Conservation (phyloP, 2,888 invertebrate species). For the Cactoblastis cactorum region DNA sequence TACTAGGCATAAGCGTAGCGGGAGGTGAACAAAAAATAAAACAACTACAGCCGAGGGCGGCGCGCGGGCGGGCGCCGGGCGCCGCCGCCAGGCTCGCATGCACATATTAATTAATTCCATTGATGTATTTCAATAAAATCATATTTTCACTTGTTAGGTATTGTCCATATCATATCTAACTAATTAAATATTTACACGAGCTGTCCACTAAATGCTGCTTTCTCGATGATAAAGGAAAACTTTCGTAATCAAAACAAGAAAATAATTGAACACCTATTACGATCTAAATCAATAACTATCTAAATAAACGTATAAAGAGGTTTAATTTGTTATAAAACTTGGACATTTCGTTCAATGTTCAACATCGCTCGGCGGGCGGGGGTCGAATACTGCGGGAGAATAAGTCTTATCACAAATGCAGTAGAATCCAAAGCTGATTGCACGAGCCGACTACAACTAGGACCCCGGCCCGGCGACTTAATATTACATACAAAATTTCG, state of each 20-base stretch:
- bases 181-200: slow-evolving; percentile 72
- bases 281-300: slow-evolving; percentile 75
- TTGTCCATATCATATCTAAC: slow-evolving; percentile 76
- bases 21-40: slow-evolving; percentile 49
- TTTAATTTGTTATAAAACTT: slow-evolving; percentile 49
- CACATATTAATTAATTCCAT: slow-evolving; percentile 69
- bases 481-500: slow-evolving; percentile 7
- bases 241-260: slow-evolving; percentile 39
- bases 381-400: slow-evolving; percentile 40
- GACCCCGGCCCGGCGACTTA: slow-evolving; percentile 40
- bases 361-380: slow-evolving; percentile 36
- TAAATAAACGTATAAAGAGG: slow-evolving; percentile 67
- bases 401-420: slow-evolving; percentile 59
- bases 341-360: slow-evolving; percentile 29
- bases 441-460: slow-evolving; percentile 35
- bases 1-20: slow-evolving; percentile 50
- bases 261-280: slow-evolving; percentile 76
- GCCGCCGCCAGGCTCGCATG: slow-evolving; percentile 49
- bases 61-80: slow-evolving; percentile 28
- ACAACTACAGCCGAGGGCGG: slow-evolving; percentile 39
- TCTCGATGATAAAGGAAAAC: slow-evolving; percentile 44
- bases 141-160: slow-evolving; percentile 77
- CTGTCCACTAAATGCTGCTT: slow-evolving; percentile 58
- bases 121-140: slow-evolving; percentile 77
- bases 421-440: slow-evolving; percentile 44